Conservation (phyloP, 2,888 invertebrate species). For the Catocala sponsa region DNA sequence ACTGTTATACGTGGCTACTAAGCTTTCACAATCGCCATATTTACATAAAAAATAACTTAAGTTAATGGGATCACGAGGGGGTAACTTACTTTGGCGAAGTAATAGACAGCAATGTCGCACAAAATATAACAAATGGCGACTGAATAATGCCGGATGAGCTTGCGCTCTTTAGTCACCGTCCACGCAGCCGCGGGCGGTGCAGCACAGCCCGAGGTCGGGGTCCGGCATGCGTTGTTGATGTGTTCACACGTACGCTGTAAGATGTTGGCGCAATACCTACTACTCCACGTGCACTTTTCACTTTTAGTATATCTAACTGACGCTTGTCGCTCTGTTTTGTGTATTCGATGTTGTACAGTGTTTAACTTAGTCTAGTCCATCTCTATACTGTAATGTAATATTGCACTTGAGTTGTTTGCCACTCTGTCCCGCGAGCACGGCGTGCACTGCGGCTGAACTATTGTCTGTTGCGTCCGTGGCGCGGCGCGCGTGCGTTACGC, state of each 20-base stretch:
- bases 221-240: conserved; percentile 7
- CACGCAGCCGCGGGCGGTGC: too few relatives aligned
- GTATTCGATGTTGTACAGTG: conserved; percentile 56
- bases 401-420: conserved; percentile 27
- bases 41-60: conserved; percentile 15
- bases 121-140: background rate
- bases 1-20: conserved; percentile 34
- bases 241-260: conserved; percentile 16
- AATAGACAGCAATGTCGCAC: background rate
- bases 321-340: conserved; percentile 55
- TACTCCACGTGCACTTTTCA: conserved; percentile 50
- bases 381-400: conserved; percentile 10
- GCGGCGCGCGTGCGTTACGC: background rate
- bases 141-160: too few relatives aligned
- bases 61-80: conserved; percentile 10
- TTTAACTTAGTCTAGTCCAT: conserved; percentile 36
- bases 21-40: conserved; percentile 22
- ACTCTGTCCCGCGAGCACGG: conserved; percentile 19
- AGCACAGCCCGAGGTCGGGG: background rate
- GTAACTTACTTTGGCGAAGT: background rate
- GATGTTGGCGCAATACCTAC: conserved; percentile 25
- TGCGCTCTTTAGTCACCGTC: too few relatives aligned
- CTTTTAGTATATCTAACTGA: conserved; percentile 33
- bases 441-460: conserved; percentile 22
- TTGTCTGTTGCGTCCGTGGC: background rate